A percentile compares a stretch with the other conserved stretches of the same genome.
Conservation (phyloP, 2,113 vertebrate genomes). For the Catagonus wagneri region DNA sequence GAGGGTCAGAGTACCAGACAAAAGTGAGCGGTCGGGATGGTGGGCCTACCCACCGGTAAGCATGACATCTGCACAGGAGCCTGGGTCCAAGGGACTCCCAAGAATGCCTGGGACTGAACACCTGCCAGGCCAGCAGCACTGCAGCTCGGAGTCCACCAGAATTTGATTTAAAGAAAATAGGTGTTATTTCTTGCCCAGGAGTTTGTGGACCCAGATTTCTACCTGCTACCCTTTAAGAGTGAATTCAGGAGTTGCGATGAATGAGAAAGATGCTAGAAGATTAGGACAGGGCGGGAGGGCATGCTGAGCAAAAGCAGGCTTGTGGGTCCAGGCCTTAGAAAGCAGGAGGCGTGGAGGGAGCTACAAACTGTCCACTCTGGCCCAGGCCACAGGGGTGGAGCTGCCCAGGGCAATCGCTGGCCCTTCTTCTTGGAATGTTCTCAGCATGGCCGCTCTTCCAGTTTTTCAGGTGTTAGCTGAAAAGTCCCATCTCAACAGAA, state of each 20-base stretch:
- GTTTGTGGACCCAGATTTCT: not conserved
- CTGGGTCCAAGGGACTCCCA: not conserved
- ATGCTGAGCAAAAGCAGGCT: not conserved
- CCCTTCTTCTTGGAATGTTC: not conserved
- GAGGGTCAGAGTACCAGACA: not conserved
- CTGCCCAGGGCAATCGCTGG: accelerated
- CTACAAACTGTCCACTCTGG: too few relatives aligned
- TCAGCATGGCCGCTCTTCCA: accelerated
- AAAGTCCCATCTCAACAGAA: not conserved
- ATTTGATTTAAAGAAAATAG: not conserved
- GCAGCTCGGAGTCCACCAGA: too few relatives aligned
- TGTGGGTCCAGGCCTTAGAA: not conserved
- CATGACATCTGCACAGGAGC: not conserved
- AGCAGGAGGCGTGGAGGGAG: accelerated
- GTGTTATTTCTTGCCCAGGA: not conserved
- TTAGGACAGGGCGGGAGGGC: not conserved
- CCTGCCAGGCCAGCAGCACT: not conserved
- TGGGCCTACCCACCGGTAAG: not conserved
- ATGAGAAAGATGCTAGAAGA: not conserved
- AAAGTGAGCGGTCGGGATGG: not conserved
- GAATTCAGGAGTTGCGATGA: not conserved
- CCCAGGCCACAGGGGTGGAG: not conserved
- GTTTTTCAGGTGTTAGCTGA: not conserved
- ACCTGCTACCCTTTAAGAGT: not conserved
- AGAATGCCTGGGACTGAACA: not conserved